A percentile compares a stretch with the other conserved stretches of the same genome.
phyloP scores from a whole-genome alignment of 2,888 invertebrate genomes.

The Sarcophaga subvicina region DNA sequence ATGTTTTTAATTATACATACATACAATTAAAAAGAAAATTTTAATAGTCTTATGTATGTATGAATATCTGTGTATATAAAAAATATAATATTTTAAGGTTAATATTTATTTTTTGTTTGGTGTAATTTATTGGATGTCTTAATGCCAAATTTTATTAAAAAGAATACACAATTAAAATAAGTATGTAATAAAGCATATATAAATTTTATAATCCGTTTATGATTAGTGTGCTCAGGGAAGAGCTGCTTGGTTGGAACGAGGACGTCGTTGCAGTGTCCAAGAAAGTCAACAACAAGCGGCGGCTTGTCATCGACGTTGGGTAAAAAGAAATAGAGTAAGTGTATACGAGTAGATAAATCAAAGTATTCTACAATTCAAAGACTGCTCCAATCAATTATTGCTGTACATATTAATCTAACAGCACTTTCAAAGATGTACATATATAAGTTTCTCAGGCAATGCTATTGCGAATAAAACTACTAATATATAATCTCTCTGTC shows the following conservation, averaged over 20 bases:
- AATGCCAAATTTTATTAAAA: slow-evolving; percentile 8
- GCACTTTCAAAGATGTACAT: too few species aligned
- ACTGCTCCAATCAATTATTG: too few species aligned
- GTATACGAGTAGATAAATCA: slow-evolving; percentile 1
- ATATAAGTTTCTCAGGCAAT: too few species aligned
- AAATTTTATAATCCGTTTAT: slow-evolving; percentile 49
- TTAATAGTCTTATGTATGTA: background rate
- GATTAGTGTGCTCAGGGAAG: slow-evolving; percentile 90
- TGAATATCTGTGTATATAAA: background rate
- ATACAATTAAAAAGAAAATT: background rate
- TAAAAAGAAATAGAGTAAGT: slow-evolving; percentile 92
- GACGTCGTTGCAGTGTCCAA: slow-evolving; percentile 86
- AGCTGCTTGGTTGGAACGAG: slow-evolving; percentile 91
- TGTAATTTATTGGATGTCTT: slow-evolving; percentile 61
- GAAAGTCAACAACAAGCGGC: slow-evolving; percentile 86
- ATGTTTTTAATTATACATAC: background rate
- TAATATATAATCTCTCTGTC: too few species aligned
- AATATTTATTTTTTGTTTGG: slow-evolving; percentile 48
- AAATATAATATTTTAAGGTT: slow-evolving; percentile 5
- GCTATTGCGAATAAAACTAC: too few species aligned
- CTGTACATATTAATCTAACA: too few species aligned
- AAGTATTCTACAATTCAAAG: background rate
- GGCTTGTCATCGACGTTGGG: slow-evolving; percentile 89
- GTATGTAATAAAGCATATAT: slow-evolving; percentile 24
- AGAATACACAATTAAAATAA: slow-evolving; percentile 1